A percentile compares a stretch with the other conserved stretches of the same genome.
phyloP scores from a whole-genome alignment of 2,797 vertebrate genomes.

The Rhadinocentrus ornatus region DNA sequence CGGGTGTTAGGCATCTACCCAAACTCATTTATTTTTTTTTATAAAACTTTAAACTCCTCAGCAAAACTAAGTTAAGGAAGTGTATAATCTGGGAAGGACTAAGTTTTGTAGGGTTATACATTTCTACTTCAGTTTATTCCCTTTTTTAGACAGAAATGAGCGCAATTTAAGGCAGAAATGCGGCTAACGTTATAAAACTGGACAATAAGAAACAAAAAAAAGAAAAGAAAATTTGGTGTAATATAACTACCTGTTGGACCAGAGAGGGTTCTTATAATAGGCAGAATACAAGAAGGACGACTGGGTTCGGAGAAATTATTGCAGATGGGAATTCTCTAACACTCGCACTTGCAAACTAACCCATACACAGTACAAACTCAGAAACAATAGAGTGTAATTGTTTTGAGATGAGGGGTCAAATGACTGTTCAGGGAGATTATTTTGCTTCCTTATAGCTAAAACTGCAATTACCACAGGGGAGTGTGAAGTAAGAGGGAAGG shows the following conservation, averaged over 20 bases:
- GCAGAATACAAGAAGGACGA: neutral
- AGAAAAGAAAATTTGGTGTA: neutral
- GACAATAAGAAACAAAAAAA: neutral
- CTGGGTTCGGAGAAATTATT: neutral
- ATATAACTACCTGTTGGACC: neutral
- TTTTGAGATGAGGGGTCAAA: constrained; percentile 51
- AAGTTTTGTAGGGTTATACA: no score
- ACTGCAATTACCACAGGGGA: constrained; percentile 51
- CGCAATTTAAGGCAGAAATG: no score
- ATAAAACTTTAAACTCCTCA: no score
- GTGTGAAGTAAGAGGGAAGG: neutral
- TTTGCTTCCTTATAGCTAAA: constrained; percentile 32
- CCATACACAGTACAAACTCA: neutral
- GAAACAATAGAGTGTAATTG: constrained; percentile 39
- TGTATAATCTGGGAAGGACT: no score
- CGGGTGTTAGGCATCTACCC: no score
- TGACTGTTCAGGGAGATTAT: constrained; percentile 22
- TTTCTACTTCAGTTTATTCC: no score
- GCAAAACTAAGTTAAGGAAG: no score
- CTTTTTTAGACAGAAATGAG: no score
- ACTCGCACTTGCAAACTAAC: constrained; percentile 2
- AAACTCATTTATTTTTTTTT: no score
- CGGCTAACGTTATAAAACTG: no score
- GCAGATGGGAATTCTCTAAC: constrained; percentile 19
- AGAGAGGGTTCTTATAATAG: neutral